These are phyloP conservation scores for Pangasius macronema DNA, from an alignment of 2,797 vertebrate genomes.

Conservation along the genomic window DNA sequence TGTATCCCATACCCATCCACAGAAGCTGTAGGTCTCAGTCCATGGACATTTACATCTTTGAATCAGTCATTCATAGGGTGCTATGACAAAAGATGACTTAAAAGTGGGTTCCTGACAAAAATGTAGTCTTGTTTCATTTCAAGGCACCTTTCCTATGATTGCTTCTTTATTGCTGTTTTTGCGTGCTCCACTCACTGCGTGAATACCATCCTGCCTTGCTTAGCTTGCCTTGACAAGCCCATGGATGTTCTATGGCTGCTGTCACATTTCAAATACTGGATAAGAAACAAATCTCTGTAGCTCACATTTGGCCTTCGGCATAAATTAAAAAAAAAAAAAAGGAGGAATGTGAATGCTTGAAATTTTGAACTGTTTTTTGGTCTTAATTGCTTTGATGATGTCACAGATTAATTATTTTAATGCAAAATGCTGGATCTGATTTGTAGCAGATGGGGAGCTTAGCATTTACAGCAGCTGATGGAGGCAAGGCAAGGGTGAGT, in stretches of 20 bases:
- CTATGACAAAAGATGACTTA: background rate
- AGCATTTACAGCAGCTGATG: slow-evolving; percentile 53
- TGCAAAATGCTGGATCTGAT: background rate
- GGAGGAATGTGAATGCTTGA: background rate
- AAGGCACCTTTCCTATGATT: background rate
- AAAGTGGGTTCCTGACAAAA: background rate
- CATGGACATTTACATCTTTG: background rate
- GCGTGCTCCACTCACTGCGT: background rate
- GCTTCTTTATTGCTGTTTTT: background rate
- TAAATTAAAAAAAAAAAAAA: background rate
- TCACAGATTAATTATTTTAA: background rate
- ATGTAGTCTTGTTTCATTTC: background rate
- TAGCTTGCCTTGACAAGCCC: slow-evolving; percentile 4
- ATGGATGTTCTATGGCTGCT: background rate
- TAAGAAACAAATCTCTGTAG: background rate
- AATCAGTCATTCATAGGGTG: background rate
- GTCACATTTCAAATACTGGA: slow-evolving; percentile 14
- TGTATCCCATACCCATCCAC: background rate
- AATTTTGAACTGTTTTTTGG: background rate
- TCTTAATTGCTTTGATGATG: background rate
- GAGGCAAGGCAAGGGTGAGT: slow-evolving; percentile 30
- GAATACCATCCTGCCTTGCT: background rate
- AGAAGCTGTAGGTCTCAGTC: background rate
- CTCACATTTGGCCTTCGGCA: background rate
- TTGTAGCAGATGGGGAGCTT: background rate